Base-by-base conservation (phyloP, 2,888 invertebrate genomes). In the Meiosimyza platycephala region DNA sequence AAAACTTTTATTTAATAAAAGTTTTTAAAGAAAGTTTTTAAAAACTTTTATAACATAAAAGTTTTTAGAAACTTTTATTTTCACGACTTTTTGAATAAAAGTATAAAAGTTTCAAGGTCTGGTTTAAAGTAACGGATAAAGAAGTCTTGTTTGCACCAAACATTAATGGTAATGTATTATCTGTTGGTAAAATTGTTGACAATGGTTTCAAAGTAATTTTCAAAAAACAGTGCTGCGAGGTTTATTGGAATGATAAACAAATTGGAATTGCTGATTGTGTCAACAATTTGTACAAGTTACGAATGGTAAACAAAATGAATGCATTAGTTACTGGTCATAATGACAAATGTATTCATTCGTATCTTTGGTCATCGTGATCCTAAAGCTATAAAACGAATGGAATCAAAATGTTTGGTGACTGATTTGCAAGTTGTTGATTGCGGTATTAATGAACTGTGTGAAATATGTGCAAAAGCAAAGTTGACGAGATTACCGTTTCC, bases 401-500 rank as follows among this genome's bases (percentile, higher is more conserved):
- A 1, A 40, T 47, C 55, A 2, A 59, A 71, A 54, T 33, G 54
- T 52, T 13, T 28, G 13, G 28, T 52, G 5, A 51, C 18, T 1
- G 52, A 28, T 12, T 18, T 71, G 47, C 11, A 63, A n/a, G 64
- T 71, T 59, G 22, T 63, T 18, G 63, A 71, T 16, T 71, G 71
- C 47, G 40, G 55, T 33, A 54, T 63, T 22, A 66, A 65, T 33
- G 51, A 65, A 57, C 18, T 12, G 64, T 72, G 47, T 72, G 76
- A 62, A 28, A 74, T n/a, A 69, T 76, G 59, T 76, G 76, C 74
- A 59, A 69, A 68, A n/a, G n/a, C n/a, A n/a, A n/a, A n/a, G n/a
- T n/a, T n/a, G n/a, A n/a, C n/a, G n/a, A n/a, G n/a, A n/a, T 54
- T 68, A 54, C 74, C 78, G 0, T 80, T 80, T 62, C 80, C 80